Evolutionary conservation across 2,888 invertebrate genomes (phyloP).

Genomic region (Ennomos erosarius): DNA sequence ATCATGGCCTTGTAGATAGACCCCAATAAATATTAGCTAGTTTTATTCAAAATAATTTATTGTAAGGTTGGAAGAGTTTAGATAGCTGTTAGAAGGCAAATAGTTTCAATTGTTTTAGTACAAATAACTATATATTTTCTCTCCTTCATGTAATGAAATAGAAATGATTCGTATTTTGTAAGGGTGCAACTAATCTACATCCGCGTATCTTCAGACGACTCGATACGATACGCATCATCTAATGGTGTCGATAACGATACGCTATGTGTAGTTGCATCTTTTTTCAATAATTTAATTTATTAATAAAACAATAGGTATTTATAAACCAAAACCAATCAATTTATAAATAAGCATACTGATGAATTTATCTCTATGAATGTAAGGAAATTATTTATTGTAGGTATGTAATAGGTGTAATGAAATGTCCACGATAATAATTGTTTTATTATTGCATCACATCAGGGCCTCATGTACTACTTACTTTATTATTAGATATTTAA

Average conservation of each 20-base stretch:
- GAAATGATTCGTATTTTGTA: constrained; percentile 8
- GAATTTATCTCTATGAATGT: constrained; percentile 33
- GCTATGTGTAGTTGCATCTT: constrained; percentile 9
- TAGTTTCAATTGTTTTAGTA: constrained; percentile 43
- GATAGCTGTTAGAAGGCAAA: constrained; percentile 20
- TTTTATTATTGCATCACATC: constrained; percentile 26
- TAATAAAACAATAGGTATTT: constrained; percentile 23
- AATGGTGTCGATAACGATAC: constrained; percentile 1
- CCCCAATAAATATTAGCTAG: constrained; percentile 46
- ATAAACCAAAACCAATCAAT: constrained; percentile 24
- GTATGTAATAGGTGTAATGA: no score
- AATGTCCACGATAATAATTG: constrained; percentile 30
- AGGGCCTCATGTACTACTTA: constrained; percentile 18
- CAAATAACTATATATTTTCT: constrained; percentile 38
- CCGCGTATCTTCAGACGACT: no score
- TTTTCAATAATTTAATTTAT: constrained; percentile 1
- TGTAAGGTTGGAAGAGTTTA: constrained; percentile 29
- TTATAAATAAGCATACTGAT: constrained; percentile 27
- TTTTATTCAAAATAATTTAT: constrained; percentile 26
- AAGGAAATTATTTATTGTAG: constrained; percentile 51
- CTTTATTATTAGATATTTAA: constrained; percentile 6
- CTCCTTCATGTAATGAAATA: constrained; percentile 1
- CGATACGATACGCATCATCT: no score
- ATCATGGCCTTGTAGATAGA: constrained; percentile 67
- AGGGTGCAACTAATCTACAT: constrained; percentile 4